These are phyloP conservation scores for Mactra quadrangularis DNA, from an alignment of 1,140 invertebrate species.

Conservation along the genomic window DNA sequence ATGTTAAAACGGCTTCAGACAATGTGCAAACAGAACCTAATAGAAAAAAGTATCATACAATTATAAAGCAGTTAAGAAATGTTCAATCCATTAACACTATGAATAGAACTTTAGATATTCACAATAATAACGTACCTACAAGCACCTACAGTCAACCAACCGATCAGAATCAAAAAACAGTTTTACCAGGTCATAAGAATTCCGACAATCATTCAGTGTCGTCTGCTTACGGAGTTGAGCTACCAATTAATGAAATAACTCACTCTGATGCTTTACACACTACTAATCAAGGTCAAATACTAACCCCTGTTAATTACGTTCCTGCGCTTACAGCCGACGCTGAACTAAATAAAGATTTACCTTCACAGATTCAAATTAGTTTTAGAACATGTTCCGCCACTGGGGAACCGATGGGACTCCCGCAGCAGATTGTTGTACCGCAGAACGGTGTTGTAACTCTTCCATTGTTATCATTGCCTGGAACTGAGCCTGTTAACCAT, in stretches of 20 bases:
- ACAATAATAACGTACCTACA: not conserved
- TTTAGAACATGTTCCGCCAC: constrained; percentile 1
- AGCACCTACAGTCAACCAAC: too few species aligned
- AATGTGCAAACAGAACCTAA: too few species aligned
- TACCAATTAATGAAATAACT: not conserved
- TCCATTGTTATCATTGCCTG: not conserved
- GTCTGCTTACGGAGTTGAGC: not conserved
- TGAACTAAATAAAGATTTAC: not conserved
- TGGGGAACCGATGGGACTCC: not conserved
- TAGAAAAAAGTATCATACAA: too few species aligned
- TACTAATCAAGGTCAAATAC: not conserved
- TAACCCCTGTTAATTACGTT: constrained; percentile 2
- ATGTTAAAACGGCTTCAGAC: too few species aligned
- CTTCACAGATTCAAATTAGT: constrained; percentile 34
- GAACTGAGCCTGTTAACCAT: not conserved
- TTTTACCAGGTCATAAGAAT: too few species aligned
- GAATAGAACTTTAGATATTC: not conserved
- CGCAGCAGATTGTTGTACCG: not conserved
- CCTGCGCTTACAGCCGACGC: not conserved
- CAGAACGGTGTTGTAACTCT: constrained; percentile 11
- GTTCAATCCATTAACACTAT: too few species aligned
- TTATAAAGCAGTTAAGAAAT: too few species aligned
- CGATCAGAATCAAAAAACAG: too few species aligned
- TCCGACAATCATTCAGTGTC: too few species aligned
- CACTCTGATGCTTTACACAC: not conserved